Conservation (phyloP, 2,113 vertebrate species). For the Anolis carolinensis region DNA sequence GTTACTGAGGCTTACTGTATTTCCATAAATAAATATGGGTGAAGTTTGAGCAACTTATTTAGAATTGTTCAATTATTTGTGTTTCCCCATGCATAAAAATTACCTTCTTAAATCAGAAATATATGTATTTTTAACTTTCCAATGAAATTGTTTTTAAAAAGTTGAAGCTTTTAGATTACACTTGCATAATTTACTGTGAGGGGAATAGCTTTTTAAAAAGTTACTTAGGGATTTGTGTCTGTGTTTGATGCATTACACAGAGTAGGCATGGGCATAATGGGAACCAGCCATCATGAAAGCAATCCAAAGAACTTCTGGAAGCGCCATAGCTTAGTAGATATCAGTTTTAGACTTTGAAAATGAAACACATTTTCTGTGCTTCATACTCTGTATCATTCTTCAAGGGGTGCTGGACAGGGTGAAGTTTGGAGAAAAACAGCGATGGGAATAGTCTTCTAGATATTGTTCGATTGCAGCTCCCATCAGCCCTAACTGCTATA, state of each 20-base stretch:
- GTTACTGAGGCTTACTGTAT: neutral
- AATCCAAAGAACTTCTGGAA: neutral
- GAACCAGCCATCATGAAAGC: too few relatives aligned
- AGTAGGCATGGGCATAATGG: neutral
- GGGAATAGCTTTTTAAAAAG: slow-evolving; percentile 7
- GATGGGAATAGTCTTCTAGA: too few relatives aligned
- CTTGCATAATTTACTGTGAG: neutral
- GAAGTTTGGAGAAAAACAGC: too few relatives aligned
- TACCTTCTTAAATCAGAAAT: neutral
- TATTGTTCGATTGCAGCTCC: too few relatives aligned
- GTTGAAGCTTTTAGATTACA: neutral
- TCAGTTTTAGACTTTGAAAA: too few relatives aligned
- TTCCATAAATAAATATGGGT: neutral
- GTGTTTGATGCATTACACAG: neutral
- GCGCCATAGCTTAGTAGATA: neutral
- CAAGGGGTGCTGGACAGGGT: too few relatives aligned
- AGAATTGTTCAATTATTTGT: neutral
- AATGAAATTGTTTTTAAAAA: neutral
- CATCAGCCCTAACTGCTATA: too few relatives aligned
- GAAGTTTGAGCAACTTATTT: too few relatives aligned
- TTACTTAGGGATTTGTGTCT: neutral
- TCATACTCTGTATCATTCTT: too few relatives aligned
- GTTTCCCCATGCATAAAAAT: neutral
- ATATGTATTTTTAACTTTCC: neutral
- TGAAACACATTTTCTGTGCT: neutral